phyloP scores from a whole-genome alignment of 2,888 invertebrate species.

The Reticulitermes lucifugus region DNA sequence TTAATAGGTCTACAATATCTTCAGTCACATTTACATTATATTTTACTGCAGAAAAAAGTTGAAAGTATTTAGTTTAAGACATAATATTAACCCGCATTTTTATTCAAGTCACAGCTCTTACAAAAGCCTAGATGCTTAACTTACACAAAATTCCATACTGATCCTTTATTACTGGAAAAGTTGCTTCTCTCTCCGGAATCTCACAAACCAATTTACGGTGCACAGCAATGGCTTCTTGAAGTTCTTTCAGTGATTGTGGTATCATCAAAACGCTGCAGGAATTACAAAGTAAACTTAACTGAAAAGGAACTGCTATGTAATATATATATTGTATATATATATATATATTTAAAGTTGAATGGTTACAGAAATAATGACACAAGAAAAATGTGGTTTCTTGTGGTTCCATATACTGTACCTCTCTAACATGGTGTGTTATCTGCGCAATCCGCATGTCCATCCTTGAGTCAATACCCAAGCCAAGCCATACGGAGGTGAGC shows the following conservation, averaged over 20 bases:
- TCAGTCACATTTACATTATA: conserved; percentile 78
- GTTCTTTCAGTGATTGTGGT: conserved; percentile 80
- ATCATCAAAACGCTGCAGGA: conserved; percentile 62
- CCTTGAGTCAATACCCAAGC: too few species aligned
- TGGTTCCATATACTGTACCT: too few species aligned
- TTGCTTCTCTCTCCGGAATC: conserved; percentile 71
- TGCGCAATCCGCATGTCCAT: too few species aligned
- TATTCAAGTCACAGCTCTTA: background rate
- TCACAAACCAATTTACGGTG: conserved; percentile 78
- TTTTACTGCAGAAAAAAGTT: conserved; percentile 65
- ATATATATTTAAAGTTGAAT: too few species aligned
- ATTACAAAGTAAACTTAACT: background rate
- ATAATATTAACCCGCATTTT: background rate
- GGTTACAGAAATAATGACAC: too few species aligned
- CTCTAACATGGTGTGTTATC: too few species aligned
- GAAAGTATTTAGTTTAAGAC: conserved; percentile 25
- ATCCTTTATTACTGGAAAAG: conserved; percentile 81
- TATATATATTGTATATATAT: too few species aligned
- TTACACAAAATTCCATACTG: conserved; percentile 77
- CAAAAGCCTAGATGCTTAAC: background rate
- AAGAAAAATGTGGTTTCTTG: too few species aligned
- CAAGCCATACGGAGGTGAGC: too few species aligned
- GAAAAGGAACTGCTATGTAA: too few species aligned
- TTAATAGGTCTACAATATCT: conserved; percentile 69
- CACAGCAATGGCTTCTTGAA: conserved; percentile 75